Base-by-base conservation (phyloP, 2,797 vertebrate species). In the Anguilla obscura region DNA sequence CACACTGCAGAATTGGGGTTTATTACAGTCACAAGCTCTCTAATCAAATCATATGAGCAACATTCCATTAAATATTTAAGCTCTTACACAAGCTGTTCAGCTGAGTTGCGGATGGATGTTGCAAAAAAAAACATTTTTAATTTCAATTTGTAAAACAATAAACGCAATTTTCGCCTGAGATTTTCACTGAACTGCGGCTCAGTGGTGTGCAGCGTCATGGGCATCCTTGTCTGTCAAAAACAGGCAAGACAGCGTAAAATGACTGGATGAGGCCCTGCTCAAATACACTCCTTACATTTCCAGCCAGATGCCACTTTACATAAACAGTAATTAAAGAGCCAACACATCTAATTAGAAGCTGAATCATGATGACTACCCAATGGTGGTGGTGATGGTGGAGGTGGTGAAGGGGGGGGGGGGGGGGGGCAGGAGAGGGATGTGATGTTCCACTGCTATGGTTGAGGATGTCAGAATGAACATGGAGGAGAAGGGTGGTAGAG, bases 41-140 rank as follows among this genome's bases (percentile, higher is more conserved):
- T 90, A 90, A 89, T 90, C 76, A 90, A 82, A 91, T 71, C 8
- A 87, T 87, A 87, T 90, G 88, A 91, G 84, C 89, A 91, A 90
- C 85, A 90, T 88, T 90, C 90, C 87, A 92, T 91, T 52, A 90
- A 91, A 93, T 92, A 93, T 92, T 89, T 87, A 89, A 33, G 69
- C 45, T 63, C 90, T 93, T 91, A 89, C 88, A 89, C 87, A 30
- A 91, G 82, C 84, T 52, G 89, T 88, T 90, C 83, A 90, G 76
- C 86, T 52, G 87, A 3, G 33, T 76, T 76, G 33, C 0, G 9
- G 63, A 90, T 16, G 27, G 4, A 85, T 45, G 87, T 85, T 54
- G 89, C 52, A 21, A 54, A 24, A 85, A 40, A 88, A 83, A 86
- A 33, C 88, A 90, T 1, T 56, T 80, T 89, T 90, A 88, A 90